A percentile compares a stretch with the other conserved stretches of the same genome.
Conservation (phyloP, 2,113 vertebrate species). For the Antennarius striatus region DNA sequence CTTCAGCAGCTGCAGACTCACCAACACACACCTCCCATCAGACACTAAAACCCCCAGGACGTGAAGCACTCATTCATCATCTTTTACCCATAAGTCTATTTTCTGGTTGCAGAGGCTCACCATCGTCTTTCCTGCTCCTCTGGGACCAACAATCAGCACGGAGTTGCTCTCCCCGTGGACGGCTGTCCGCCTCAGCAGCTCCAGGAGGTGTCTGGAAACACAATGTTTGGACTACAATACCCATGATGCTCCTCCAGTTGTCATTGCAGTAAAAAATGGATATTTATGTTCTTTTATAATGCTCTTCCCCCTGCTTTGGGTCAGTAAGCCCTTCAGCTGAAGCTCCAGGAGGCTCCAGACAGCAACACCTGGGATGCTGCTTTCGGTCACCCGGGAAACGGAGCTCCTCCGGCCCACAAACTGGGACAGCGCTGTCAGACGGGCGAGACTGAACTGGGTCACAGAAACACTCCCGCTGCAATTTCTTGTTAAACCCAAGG, state of each 20-base stretch:
- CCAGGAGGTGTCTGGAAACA: slow-evolving; percentile 86
- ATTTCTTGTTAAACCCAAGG: too few relatives aligned
- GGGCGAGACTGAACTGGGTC: too few relatives aligned
- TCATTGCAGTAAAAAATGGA: neutral
- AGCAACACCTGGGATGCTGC: too few relatives aligned
- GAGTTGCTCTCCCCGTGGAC: slow-evolving; percentile 95
- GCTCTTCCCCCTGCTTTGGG: neutral
- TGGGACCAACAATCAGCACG: slow-evolving; percentile 89
- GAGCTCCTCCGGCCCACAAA: too few relatives aligned
- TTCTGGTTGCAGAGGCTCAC: slow-evolving; percentile 68
- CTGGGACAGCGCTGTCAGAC: too few relatives aligned
- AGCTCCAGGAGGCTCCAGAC: too few relatives aligned
- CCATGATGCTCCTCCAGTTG: slow-evolving; percentile 27
- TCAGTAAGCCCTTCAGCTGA: too few relatives aligned
- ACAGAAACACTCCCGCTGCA: too few relatives aligned
- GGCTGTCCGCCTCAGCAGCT: slow-evolving; percentile 88
- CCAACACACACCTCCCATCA: neutral
- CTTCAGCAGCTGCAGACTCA: slow-evolving; percentile 82
- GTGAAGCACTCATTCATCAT: neutral
- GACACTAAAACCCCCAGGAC: neutral
- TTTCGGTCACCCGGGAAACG: too few relatives aligned
- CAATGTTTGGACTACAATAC: slow-evolving; percentile 22
- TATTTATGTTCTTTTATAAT: neutral
- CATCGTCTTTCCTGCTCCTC: slow-evolving; percentile 90
- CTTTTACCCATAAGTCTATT: neutral